Base-by-base conservation (phyloP, 2,113 vertebrate species). In the Lutjanus erythropterus region DNA sequence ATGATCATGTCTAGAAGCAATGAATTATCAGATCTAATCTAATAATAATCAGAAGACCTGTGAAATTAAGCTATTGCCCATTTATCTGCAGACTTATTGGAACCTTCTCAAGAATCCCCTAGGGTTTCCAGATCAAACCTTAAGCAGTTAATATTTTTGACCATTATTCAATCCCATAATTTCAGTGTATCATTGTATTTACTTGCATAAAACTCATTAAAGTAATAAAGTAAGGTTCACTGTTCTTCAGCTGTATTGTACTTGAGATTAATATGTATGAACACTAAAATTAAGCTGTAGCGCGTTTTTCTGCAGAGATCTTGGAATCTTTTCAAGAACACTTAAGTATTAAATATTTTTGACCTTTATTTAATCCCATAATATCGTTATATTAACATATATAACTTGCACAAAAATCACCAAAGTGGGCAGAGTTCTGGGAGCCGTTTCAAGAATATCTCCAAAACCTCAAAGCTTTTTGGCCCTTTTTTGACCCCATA, bases 361-460 rank as follows among this genome's bases (percentile, higher is more conserved):
- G n/a, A n/a, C n/a, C n/a, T n/a, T n/a, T n/a, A n/a, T n/a, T n/a
- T n/a, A n/a, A n/a, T n/a, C n/a, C n/a, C n/a, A n/a, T n/a, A n/a
- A n/a, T n/a, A n/a, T n/a, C n/a, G n/a, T n/a, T n/a, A n/a, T n/a
- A n/a, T n/a, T n/a, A n/a, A n/a, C n/a, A n/a, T n/a, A n/a, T n/a
- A n/a, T n/a, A n/a, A n/a, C n/a, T n/a, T n/a, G n/a, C n/a, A n/a
- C n/a, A n/a, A n/a, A n/a, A n/a, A n/a, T n/a, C n/a, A n/a, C n/a
- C n/a, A n/a, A n/a, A n/a, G n/a, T n/a, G n/a, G n/a, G n/a, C 0
- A 35, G 12, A 16, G 9, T 12, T 9, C n/a, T 25, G 2, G 4
- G 27, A 35, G 44, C n/a, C 6, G 52, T 71, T 71, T 39, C 31
- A 64, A 29, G 39, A 50, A 47, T n/a, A n/a, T n/a, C n/a, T 71